A percentile compares a stretch with the other conserved stretches of the same genome.
Evolutionary conservation across 2,888 invertebrate species (phyloP).

Genomic region (Lasioglossum leucozonium): DNA sequence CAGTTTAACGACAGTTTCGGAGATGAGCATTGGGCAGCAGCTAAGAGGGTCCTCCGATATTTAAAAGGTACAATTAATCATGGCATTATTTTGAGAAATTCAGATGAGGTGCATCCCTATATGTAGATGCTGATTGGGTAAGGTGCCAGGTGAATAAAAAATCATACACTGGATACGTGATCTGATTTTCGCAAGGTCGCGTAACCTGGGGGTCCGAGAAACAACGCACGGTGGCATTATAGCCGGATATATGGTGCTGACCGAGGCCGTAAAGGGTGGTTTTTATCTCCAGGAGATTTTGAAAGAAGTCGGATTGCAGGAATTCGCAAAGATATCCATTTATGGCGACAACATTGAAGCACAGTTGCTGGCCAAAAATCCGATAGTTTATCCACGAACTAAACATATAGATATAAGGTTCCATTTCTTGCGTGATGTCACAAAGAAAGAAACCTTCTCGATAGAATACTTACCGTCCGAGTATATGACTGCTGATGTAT

Average conservation of each 20-base stretch:
- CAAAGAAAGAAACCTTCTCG: not conserved
- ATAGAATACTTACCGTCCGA: conserved; percentile 4
- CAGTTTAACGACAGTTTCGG: conserved; percentile 5
- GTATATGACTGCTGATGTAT: not conserved
- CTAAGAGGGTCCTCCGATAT: not conserved
- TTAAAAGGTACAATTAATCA: conserved; percentile 5
- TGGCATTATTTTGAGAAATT: not conserved
- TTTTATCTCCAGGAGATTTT: conserved; percentile 4
- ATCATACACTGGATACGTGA: not conserved
- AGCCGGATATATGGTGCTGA: conserved; percentile 6
- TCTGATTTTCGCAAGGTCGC: not conserved
- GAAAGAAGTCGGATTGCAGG: conserved; percentile 4
- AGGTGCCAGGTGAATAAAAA: not conserved
- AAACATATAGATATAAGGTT: too few relatives aligned
- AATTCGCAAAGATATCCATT: not conserved
- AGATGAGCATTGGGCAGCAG: not conserved
- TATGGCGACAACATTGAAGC: conserved; percentile 32
- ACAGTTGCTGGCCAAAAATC: too few relatives aligned
- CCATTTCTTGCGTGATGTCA: too few relatives aligned
- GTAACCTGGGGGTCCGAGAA: not conserved
- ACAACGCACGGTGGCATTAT: not conserved
- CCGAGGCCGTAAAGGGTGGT: not conserved
- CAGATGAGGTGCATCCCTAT: not conserved
- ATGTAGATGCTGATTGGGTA: conserved; percentile 6
- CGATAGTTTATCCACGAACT: too few relatives aligned